Percentiles rank a stretch among this genome's conserved stretches.
These are phyloP conservation scores for Nipponacmea schrenckii DNA, from an alignment of 2,888 invertebrate species.

Conservation along the genomic window DNA sequence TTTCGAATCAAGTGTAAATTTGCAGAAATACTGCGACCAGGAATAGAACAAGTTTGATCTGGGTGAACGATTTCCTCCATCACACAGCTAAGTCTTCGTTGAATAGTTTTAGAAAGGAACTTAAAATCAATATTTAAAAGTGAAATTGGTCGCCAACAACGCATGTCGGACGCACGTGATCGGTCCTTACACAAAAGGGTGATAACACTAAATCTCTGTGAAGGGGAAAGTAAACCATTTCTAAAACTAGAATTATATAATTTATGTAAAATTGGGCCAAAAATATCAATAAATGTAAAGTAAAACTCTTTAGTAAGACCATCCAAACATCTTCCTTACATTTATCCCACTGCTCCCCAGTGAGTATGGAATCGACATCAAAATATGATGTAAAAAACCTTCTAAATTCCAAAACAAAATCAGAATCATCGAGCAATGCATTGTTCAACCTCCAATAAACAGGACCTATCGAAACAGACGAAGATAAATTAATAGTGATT, in stretches of 20 bases:
- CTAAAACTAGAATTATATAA: slow-evolving; percentile 22
- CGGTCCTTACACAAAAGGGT: slow-evolving; percentile 37
- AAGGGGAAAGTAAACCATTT: slow-evolving; percentile 18
- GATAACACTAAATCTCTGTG: slow-evolving; percentile 23
- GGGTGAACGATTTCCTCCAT: slow-evolving; percentile 28
- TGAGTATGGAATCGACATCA: no score
- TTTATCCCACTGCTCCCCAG: no score
- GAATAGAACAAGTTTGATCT: slow-evolving; percentile 39
- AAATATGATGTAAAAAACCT: background rate
- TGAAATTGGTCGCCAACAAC: slow-evolving; percentile 40
- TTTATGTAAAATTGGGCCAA: slow-evolving; percentile 23
- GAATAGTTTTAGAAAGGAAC: slow-evolving; percentile 36
- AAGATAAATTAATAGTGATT: no score
- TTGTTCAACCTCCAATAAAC: background rate
- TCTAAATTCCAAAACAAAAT: slow-evolving; percentile 3
- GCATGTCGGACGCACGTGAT: slow-evolving; percentile 23
- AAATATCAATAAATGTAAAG: slow-evolving; percentile 21
- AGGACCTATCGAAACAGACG: background rate
- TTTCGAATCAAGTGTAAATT: slow-evolving; percentile 36
- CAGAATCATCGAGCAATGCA: background rate
- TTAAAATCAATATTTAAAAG: slow-evolving; percentile 41
- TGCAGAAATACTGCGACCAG: slow-evolving; percentile 39
- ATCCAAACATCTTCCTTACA: no score
- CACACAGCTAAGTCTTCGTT: slow-evolving; percentile 29
- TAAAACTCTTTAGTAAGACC: slow-evolving; percentile 38